These are phyloP conservation scores for Ormyrus rosae DNA, from an alignment of 2,888 invertebrate species.

Conservation along the genomic window DNA sequence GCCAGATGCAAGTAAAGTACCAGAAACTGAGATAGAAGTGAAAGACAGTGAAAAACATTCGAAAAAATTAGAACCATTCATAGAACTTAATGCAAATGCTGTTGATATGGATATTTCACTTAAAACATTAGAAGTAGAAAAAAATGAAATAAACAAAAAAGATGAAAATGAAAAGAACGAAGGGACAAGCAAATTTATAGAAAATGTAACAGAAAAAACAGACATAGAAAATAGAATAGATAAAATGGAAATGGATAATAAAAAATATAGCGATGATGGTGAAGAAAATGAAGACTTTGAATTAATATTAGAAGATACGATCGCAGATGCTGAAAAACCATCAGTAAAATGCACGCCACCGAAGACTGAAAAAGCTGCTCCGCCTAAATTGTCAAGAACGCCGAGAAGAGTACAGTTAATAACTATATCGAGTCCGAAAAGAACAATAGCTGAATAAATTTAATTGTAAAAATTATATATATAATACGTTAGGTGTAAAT, in stretches of 20 bases:
- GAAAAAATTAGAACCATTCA: slow-evolving; percentile 44
- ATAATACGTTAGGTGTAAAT: slow-evolving; percentile 26
- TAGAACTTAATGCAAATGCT: slow-evolving; percentile 67
- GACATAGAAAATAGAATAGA: slow-evolving; percentile 46
- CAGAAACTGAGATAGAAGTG: slow-evolving; percentile 40
- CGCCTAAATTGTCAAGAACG: slow-evolving; percentile 76
- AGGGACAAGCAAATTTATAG: slow-evolving; percentile 14
- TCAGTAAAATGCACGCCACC: slow-evolving; percentile 63
- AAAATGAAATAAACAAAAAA: slow-evolving; percentile 4
- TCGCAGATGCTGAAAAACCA: slow-evolving; percentile 59
- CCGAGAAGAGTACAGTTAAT: slow-evolving; percentile 85
- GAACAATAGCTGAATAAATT: slow-evolving; percentile 68
- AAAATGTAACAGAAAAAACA: slow-evolving; percentile 53
- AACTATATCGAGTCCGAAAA: slow-evolving; percentile 87
- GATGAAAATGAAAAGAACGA: slow-evolving; percentile 44
- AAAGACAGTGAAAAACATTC: slow-evolving; percentile 48
- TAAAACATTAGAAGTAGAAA: neutral
- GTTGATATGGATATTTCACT: slow-evolving; percentile 69
- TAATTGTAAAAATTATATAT: slow-evolving; percentile 23
- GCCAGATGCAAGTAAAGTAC: slow-evolving; percentile 64
- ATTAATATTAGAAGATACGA: slow-evolving; percentile 78
- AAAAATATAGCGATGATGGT: slow-evolving; percentile 49
- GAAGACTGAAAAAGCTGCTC: slow-evolving; percentile 61
- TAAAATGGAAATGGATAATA: slow-evolving; percentile 51
- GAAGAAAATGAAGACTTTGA: slow-evolving; percentile 80